phyloP scores from a whole-genome alignment of 1,140 invertebrate genomes.

The Drosophila guanche region DNA sequence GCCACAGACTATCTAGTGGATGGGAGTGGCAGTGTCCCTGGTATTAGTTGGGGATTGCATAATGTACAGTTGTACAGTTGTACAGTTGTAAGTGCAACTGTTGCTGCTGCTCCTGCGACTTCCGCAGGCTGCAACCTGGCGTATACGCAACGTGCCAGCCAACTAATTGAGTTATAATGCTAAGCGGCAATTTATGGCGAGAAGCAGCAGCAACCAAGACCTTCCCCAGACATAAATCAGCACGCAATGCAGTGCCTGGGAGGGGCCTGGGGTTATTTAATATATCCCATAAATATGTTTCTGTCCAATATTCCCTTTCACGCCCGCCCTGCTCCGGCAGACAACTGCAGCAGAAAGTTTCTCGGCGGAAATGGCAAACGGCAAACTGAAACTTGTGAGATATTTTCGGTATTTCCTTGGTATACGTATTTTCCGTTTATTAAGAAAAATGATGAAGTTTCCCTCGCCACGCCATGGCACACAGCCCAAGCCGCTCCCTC shows the following conservation, averaged over 20 bases:
- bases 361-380: slow-evolving; percentile 38
- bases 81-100: slow-evolving; percentile 49
- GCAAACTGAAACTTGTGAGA: slow-evolving; percentile 39
- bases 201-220: slow-evolving; percentile 9
- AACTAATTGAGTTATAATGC: slow-evolving; percentile 75
- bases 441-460: slow-evolving; percentile 51
- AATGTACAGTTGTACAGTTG: slow-evolving; percentile 44
- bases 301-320: slow-evolving; percentile 23
- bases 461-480: not conserved
- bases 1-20: not conserved
- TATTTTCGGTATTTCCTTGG: slow-evolving; percentile 48
- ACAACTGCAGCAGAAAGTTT: slow-evolving; percentile 47
- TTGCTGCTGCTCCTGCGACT: slow-evolving; percentile 17
- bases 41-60: slow-evolving; percentile 67
- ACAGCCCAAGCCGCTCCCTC: too few species aligned
- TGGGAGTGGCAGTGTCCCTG: slow-evolving; percentile 8
- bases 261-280: slow-evolving; percentile 23
- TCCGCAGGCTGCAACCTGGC: slow-evolving; percentile 34
- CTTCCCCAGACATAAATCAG: slow-evolving; percentile 40
- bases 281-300: slow-evolving; percentile 30
- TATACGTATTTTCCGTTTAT: slow-evolving; percentile 46
- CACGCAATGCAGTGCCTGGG: not conserved
- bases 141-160: slow-evolving; percentile 51
- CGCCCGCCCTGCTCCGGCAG: not conserved
- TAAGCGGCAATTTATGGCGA: slow-evolving; percentile 68